A percentile compares a stretch with the other conserved stretches of the same genome.
Evolutionary conservation across 2,797 vertebrate genomes (phyloP).

Genomic region (Urophycis tenuis): DNA sequence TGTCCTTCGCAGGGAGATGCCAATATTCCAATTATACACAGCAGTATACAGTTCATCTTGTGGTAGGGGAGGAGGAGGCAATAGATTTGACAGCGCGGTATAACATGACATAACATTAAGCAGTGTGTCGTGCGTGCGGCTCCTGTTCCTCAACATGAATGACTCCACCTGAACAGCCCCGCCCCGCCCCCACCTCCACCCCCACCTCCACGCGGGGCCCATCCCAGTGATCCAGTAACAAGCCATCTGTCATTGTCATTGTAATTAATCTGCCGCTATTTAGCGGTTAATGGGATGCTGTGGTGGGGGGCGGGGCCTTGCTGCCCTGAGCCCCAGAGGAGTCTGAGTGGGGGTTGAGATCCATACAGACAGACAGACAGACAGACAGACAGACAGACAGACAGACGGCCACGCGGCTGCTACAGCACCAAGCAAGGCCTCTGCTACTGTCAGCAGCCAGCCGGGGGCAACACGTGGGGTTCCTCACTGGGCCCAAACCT

Average conservation of each 20-base stretch:
- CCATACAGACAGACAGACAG: no score
- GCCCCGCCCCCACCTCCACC: no score
- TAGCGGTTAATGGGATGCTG: conserved; percentile 75
- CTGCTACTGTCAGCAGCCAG: background rate
- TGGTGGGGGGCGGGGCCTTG: conserved; percentile 53
- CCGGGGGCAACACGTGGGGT: background rate
- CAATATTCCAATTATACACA: background rate
- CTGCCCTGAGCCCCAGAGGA: conserved; percentile 34
- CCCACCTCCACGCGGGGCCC: conserved; percentile 37
- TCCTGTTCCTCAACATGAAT: conserved; percentile 49
- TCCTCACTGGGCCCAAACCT: background rate
- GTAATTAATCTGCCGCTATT: conserved; percentile 76
- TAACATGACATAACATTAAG: conserved; percentile 1
- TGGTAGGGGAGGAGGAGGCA: background rate
- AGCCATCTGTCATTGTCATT: conserved; percentile 75
- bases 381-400: no score
- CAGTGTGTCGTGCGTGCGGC: conserved; percentile 21
- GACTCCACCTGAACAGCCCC: conserved; percentile 30
- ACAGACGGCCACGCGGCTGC: no score
- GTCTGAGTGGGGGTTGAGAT: conserved; percentile 22
- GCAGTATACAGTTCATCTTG: background rate
- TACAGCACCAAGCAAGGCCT: no score
- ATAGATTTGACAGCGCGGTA: background rate
- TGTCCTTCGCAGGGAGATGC: background rate
- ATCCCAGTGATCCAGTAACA: conserved; percentile 64